A percentile compares a stretch with the other conserved stretches of the same genome.
These are phyloP conservation scores for Poeciliopsis prolifica DNA, from an alignment of 2,113 vertebrate species.

Conservation along the genomic window DNA sequence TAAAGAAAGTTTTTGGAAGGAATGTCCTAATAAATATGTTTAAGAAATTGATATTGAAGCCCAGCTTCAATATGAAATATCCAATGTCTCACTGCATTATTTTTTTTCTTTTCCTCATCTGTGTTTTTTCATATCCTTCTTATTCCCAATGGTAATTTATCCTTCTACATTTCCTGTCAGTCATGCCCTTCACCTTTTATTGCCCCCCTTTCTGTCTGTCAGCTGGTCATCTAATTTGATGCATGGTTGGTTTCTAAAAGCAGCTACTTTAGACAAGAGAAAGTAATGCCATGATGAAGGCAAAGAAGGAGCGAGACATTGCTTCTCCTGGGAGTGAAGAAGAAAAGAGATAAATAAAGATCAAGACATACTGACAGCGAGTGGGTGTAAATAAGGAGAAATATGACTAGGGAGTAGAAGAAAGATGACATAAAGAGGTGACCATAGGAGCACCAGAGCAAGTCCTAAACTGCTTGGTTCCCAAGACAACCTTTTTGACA, in stretches of 20 bases:
- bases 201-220: slow-evolving; percentile 37
- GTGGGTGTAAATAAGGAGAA: slow-evolving; percentile 21
- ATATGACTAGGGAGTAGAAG: slow-evolving; percentile 1
- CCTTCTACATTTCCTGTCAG: slow-evolving; percentile 31
- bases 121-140: slow-evolving; percentile 2
- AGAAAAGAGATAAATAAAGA: slow-evolving; percentile 27
- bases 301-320: slow-evolving; percentile 8
- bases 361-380: slow-evolving; percentile 22
- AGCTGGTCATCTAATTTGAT: slow-evolving; percentile 35
- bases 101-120: not conserved
- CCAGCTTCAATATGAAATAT: not conserved
- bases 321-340: slow-evolving; percentile 20
- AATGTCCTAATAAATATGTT: not conserved
- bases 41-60: not conserved
- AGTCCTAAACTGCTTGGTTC: not conserved
- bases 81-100: not conserved
- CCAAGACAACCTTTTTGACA: slow-evolving; percentile 2
- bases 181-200: slow-evolving; percentile 21
- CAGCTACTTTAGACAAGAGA: slow-evolving; percentile 41
- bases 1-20: not conserved
- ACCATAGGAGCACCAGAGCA: not conserved
- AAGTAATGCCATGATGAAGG: slow-evolving; percentile 26
- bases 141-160: slow-evolving; percentile 31
- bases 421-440: slow-evolving; percentile 14
- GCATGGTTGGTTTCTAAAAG: slow-evolving; percentile 30